Base-by-base conservation (phyloP, 2,888 invertebrate genomes). In the Drosophila cracens region DNA sequence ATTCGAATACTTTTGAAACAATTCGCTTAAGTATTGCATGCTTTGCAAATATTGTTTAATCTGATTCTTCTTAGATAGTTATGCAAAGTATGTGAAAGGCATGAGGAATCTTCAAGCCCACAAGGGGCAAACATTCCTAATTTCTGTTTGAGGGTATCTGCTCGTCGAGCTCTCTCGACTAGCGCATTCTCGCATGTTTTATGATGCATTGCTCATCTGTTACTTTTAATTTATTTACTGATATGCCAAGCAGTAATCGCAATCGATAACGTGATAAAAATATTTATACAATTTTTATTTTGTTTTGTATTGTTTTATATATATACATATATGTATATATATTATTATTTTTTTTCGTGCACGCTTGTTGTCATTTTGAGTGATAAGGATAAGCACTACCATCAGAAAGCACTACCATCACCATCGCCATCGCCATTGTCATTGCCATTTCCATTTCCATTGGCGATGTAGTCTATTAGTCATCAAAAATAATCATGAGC, bases 241-340 rank as follows among this genome's bases (percentile, higher is more conserved):
- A 79, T 81, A 76, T 66, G 65, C 65, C 76, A 57, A 73, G 70
- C 70, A 70, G 87, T 88, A 88, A 89, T 89, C 76, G 86, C 74
- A 89, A 86, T 89, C 90, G 86, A 89, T 89, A 86, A 86, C 79
- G 76, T 74, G 86, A 86, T 86, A 86, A 83, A 83, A 85, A 83
- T 86, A 74, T 84, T 74, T 87, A 70, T 89, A 76, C 36, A 71
- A 66, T 61, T 79, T 73, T 33, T 51, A 33, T 60, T 73, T 61
- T 43, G 56, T 57, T 60, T 54, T 59, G 48, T 64, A 74, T 74
- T 53, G 21, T 52, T 73, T 46, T 65, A 10, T 33, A 33, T 33
- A 31, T 31, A 31, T 31, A 2, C 8, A 7, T 29, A 29, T 29
- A 1, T 7, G 25, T 25, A 8, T 31, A 31, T 10, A 33, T 31